Percentiles rank a stretch among this genome's conserved stretches.
Evolutionary conservation across 2,113 vertebrate genomes (phyloP).

Genomic region (Sitta europaea): DNA sequence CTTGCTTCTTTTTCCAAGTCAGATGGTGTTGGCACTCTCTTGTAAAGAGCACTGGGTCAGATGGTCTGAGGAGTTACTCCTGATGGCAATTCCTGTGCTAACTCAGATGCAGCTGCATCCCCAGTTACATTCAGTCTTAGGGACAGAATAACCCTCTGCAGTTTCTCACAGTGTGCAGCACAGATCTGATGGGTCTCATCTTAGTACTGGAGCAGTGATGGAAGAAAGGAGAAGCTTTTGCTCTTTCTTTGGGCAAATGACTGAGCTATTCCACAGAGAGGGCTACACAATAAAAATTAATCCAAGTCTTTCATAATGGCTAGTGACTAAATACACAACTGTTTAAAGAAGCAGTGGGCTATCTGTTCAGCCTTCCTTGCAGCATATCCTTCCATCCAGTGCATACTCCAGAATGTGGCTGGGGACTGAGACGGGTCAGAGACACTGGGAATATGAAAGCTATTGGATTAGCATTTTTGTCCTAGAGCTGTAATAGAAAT

Average conservation of each 20-base stretch:
- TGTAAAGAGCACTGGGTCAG: neutral
- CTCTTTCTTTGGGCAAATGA: neutral
- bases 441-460: neutral
- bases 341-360: neutral
- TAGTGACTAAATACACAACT: neutral
- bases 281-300: neutral
- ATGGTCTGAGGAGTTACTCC: neutral
- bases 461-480: neutral
- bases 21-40: neutral
- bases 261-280: neutral
- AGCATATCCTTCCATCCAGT: neutral
- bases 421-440: neutral
- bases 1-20: neutral
- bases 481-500: neutral
- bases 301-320: neutral
- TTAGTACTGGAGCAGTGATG: neutral
- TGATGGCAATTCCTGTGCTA: neutral
- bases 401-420: neutral
- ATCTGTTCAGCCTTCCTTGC: neutral
- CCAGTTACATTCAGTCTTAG: neutral
- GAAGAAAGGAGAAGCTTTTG: neutral
- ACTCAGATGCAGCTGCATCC: neutral
- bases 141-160: neutral
- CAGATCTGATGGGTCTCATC: neutral
- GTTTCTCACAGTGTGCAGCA: neutral